Percentiles rank a stretch among this genome's conserved stretches.
These are phyloP conservation scores for Syrista parreyssii DNA, from an alignment of 2,888 invertebrate genomes.

Conservation along the genomic window DNA sequence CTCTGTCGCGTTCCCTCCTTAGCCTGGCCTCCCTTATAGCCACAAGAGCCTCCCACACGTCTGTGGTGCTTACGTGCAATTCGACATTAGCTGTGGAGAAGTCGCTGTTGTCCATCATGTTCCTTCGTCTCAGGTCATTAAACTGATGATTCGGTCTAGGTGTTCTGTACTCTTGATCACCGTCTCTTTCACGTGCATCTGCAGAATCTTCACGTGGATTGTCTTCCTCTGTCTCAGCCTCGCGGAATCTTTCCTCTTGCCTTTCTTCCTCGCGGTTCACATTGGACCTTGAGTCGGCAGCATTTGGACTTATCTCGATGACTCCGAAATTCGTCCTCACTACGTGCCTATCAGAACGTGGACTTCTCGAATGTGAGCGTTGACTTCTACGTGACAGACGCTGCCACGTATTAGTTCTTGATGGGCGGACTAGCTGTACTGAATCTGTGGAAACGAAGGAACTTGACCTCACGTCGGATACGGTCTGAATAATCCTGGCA, in stretches of 20 bases:
- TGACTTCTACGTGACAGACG: constrained; percentile 38
- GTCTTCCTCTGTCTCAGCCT: constrained; percentile 21
- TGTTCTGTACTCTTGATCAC: constrained; percentile 38
- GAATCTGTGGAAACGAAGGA: constrained; percentile 42
- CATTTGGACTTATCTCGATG: constrained; percentile 41
- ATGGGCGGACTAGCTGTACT: constrained; percentile 40
- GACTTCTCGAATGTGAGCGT: constrained; percentile 37
- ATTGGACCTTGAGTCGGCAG: constrained; percentile 27
- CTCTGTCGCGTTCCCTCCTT: constrained; percentile 69
- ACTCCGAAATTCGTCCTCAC: constrained; percentile 42
- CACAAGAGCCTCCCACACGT: constrained; percentile 77
- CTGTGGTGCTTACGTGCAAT: constrained; percentile 67
- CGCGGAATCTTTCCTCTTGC: not conserved
- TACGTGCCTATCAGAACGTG: constrained; percentile 38
- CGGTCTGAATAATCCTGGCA: constrained; percentile 45
- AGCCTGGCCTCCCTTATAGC: constrained; percentile 74
- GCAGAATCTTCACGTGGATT: constrained; percentile 36
- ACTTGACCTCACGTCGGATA: constrained; percentile 39
- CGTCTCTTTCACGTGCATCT: constrained; percentile 35
- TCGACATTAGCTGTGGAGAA: constrained; percentile 60
- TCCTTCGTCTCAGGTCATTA: constrained; percentile 44
- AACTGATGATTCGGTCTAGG: constrained; percentile 41
- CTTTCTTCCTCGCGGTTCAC: constrained; percentile 31
- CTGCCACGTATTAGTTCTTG: constrained; percentile 47
- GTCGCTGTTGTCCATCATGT: constrained; percentile 49